Conservation (phyloP, 2,113 vertebrate species). For the Lutjanus erythropterus region DNA sequence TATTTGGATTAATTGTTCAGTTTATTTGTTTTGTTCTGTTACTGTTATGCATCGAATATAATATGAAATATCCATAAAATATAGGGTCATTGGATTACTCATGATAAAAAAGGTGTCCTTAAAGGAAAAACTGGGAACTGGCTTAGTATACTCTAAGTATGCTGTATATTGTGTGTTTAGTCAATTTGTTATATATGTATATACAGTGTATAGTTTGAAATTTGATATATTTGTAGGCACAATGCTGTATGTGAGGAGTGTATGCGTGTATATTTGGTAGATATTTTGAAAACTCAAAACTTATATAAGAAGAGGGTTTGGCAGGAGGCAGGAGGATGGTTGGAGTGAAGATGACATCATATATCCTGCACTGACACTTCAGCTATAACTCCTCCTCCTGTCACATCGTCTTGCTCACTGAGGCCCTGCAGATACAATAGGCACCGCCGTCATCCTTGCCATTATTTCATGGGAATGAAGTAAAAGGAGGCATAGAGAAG, state of each 20-base stretch:
- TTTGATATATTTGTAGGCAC: background rate
- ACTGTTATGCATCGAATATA: too few relatives aligned
- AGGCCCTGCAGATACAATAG: slow-evolving; percentile 38
- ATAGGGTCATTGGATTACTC: too few relatives aligned
- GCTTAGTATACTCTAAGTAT: too few relatives aligned
- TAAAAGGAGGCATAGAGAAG: slow-evolving; percentile 20
- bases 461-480: slow-evolving; percentile 43
- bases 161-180: background rate
- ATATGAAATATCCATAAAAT: too few relatives aligned
- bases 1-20: too few relatives aligned
- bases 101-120: too few relatives aligned
- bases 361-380: slow-evolving; percentile 4
- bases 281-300: background rate
- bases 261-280: background rate
- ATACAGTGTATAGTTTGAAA: background rate
- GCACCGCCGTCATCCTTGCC: background rate
- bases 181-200: background rate
- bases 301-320: background rate
- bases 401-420: background rate
- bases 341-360: slow-evolving; percentile 25
- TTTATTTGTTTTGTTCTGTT: too few relatives aligned
- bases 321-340: background rate
- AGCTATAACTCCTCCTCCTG: slow-evolving; percentile 23
- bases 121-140: too few relatives aligned
- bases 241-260: background rate